Conservation (phyloP, 2,113 vertebrate genomes). For the Salvelinus fontinalis region DNA sequence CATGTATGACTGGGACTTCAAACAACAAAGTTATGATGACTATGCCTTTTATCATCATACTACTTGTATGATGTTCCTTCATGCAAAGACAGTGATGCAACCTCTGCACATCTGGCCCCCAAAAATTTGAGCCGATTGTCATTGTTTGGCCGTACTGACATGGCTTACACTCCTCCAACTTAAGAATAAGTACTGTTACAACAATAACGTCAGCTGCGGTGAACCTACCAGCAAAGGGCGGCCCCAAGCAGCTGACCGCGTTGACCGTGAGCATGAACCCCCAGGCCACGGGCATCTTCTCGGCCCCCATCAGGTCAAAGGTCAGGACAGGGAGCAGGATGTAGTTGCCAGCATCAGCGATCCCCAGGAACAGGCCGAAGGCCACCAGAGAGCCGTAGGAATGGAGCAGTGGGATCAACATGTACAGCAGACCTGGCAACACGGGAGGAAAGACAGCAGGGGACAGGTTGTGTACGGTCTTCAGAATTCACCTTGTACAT, state of each 20-base stretch:
- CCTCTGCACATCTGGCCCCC: too few species aligned
- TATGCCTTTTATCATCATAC: too few species aligned
- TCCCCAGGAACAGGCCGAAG: conserved; percentile 13
- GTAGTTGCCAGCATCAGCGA: conserved; percentile 20
- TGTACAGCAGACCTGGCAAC: conserved; percentile 18
- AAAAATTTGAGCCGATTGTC: too few species aligned
- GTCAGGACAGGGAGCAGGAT: conserved; percentile 27
- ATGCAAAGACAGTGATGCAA: too few species aligned
- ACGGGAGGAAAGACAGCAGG: background rate
- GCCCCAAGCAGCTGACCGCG: conserved; percentile 45
- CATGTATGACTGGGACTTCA: background rate
- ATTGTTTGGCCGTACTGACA: too few species aligned
- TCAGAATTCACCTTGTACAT: background rate
- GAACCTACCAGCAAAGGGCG: conserved; percentile 43
- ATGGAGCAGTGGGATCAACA: conserved; percentile 14
- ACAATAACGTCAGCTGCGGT: background rate
- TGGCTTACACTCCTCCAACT: too few species aligned
- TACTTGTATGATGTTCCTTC: too few species aligned
- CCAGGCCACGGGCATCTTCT: conserved; percentile 51
- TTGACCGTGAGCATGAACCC: conserved; percentile 52
- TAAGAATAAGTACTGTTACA: background rate
- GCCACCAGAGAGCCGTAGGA: conserved; percentile 12
- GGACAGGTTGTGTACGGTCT: too few species aligned
- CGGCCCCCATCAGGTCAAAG: conserved; percentile 45
- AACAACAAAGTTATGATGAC: too few species aligned